Percentiles rank a stretch among this genome's conserved stretches.
Evolutionary conservation across 2,797 vertebrate genomes (phyloP).

Genomic region (Hypotaenidia okinawae): DNA sequence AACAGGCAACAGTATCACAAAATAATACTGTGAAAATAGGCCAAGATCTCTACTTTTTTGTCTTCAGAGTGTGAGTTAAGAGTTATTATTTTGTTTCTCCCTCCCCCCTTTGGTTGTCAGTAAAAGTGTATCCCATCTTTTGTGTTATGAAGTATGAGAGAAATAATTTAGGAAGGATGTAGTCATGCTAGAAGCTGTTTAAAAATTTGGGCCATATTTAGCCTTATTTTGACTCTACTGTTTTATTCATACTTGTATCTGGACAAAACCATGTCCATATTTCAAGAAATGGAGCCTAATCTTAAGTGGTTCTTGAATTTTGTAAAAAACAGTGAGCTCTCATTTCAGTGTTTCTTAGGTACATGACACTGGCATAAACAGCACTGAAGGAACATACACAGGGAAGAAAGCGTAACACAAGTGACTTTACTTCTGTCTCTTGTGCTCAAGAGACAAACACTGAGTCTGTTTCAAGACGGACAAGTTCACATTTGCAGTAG

Average conservation of each 20-base stretch:
- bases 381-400: not conserved
- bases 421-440: not conserved
- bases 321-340: not conserved
- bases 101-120: not conserved
- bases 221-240: not conserved
- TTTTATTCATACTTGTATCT: not conserved
- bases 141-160: not conserved
- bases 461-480: not conserved
- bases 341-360: accelerated
- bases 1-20: not conserved
- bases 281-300: not conserved
- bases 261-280: not conserved
- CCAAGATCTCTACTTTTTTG: not conserved
- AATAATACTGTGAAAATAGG: not conserved
- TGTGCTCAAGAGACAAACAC: not conserved
- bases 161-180: not conserved
- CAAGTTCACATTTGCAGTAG: not conserved
- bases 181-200: not conserved
- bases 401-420: not conserved
- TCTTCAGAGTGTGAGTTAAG: not conserved
- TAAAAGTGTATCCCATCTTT: not conserved
- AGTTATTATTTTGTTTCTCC: not conserved
- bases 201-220: not conserved
- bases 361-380: not conserved
- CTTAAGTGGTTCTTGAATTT: not conserved